Evolutionary conservation across 2,888 invertebrate genomes (phyloP).

Genomic region (Rotaria sp.): DNA sequence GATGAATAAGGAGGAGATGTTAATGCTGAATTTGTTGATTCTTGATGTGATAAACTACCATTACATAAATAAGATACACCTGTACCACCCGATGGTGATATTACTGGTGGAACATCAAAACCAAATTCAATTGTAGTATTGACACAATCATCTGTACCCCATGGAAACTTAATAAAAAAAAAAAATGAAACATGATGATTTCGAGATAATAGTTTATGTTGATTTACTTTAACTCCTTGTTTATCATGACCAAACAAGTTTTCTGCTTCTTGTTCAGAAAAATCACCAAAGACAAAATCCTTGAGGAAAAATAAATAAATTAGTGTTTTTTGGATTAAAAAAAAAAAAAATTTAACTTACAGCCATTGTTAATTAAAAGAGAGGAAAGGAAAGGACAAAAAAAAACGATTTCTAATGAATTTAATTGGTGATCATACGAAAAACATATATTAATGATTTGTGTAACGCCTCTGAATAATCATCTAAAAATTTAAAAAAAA

Average conservation of each 20-base stretch:
- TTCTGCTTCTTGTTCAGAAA: constrained; percentile 37
- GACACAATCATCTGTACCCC: background rate
- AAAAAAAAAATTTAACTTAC: too few species aligned
- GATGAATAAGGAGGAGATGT: constrained; percentile 27
- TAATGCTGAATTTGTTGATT: background rate
- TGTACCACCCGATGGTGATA: background rate
- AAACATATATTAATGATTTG: too few species aligned
- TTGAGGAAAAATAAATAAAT: background rate
- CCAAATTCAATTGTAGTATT: constrained; percentile 12
- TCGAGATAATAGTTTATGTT: background rate
- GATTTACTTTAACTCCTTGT: background rate
- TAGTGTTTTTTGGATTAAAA: too few species aligned
- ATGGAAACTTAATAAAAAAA: background rate
- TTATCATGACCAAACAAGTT: constrained; percentile 24
- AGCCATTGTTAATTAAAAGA: too few species aligned
- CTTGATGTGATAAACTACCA: background rate
- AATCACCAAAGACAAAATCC: constrained; percentile 39
- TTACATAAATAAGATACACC: background rate
- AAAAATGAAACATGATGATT: background rate
- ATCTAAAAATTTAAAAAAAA: background rate
- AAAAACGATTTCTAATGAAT: background rate
- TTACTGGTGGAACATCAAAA: constrained; percentile 24
- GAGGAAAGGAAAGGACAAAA: too few species aligned
- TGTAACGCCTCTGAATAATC: background rate
- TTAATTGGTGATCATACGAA: background rate